Evolutionary conservation across 2,113 vertebrate genomes (phyloP).

Genomic region (Elanus axillaris): DNA sequence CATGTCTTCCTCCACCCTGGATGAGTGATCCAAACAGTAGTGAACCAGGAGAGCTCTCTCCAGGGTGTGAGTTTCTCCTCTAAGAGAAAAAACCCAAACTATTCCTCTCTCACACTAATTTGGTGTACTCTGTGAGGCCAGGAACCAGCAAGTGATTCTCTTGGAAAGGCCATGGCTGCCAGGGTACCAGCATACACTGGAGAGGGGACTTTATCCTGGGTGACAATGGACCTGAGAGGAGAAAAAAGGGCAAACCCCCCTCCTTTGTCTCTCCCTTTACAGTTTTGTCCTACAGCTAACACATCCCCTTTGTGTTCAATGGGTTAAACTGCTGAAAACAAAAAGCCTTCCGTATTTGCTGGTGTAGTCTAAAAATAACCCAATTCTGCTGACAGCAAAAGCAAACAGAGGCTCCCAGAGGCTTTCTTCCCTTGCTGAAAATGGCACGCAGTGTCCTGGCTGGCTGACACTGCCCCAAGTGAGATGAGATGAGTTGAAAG

Average conservation of each 20-base stretch:
- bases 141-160: not conserved
- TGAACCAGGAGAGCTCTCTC: not conserved
- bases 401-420: not conserved
- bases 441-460: fast-evolving
- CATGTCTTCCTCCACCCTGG: not conserved
- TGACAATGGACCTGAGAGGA: not conserved
- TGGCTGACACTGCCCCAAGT: not conserved
- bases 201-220: not conserved
- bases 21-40: not conserved
- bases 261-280: not conserved
- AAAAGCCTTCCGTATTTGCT: not conserved
- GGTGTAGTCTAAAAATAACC: not conserved
- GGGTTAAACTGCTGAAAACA: not conserved
- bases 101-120: not conserved
- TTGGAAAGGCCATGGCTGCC: not conserved
- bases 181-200: not conserved
- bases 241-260: not conserved
- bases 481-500: not conserved
- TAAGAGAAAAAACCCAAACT: not conserved
- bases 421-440: not conserved
- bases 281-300: not conserved
- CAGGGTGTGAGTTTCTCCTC: not conserved
- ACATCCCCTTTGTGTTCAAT: fast-evolving
- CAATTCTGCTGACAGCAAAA: not conserved
- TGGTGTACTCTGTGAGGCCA: not conserved